A percentile compares a stretch with the other conserved stretches of the same genome.
These are phyloP conservation scores for Pseudomugil gertrudae DNA, from an alignment of 2,797 vertebrate genomes.

Conservation along the genomic window DNA sequence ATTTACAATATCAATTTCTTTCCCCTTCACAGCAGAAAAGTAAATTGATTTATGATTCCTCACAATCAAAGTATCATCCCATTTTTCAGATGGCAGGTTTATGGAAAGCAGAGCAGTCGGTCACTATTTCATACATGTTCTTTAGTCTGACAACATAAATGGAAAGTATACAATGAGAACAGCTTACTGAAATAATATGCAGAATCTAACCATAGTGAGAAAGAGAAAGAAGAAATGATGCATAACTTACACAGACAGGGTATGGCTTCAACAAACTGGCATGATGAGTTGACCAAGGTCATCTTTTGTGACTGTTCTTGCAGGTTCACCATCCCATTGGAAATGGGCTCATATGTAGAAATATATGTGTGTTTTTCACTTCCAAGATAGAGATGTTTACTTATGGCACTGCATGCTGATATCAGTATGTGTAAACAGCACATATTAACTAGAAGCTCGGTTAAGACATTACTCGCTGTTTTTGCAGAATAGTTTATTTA, in stretches of 20 bases:
- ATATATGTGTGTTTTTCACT: no score
- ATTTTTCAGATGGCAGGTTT: slow-evolving; percentile 3
- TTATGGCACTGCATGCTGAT: no score
- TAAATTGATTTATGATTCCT: neutral
- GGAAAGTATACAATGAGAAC: neutral
- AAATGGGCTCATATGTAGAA: neutral
- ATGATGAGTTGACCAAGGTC: neutral
- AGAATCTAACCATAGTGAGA: neutral
- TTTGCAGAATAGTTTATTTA: no score
- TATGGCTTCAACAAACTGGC: neutral
- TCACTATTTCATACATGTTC: neutral
- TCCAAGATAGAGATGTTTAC: no score
- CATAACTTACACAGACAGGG: no score
- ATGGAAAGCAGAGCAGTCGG: neutral
- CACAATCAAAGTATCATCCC: neutral
- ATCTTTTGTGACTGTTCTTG: neutral
- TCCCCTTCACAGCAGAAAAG: neutral
- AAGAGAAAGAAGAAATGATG: neutral
- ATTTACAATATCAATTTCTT: neutral
- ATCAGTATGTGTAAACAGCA: no score
- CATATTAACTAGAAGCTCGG: no score
- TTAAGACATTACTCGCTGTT: no score
- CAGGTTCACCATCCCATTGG: neutral
- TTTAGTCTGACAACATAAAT: neutral
- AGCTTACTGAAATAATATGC: neutral